Evolutionary conservation across 1,140 invertebrate genomes (phyloP), one percentile per base, ranked within the genome.

Genomic region (Tetragnatha versicolor): DNA sequence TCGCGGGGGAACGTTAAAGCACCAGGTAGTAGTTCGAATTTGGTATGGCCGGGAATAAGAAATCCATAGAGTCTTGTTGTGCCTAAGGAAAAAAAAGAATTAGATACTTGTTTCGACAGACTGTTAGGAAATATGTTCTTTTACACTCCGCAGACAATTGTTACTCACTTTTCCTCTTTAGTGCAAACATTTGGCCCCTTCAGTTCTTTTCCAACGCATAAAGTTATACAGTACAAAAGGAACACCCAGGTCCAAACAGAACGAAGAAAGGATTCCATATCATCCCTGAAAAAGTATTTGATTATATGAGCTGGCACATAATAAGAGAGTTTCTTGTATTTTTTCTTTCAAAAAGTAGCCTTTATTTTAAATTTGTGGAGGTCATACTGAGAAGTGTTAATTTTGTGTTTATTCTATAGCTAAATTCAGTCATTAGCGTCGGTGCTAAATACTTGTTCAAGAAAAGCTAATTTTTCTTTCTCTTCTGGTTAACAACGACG

Each of bases 1-100:
- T 42, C 73, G 51, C 0, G 73, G 73, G 66, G 73, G 73, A 42
- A 77, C 31, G 14, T 33, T 51, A 6, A 77, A 77, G 14, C 73
- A 77, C 73, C 73, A 77, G n/a, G 73, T 77, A 20, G 47, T 66
- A 29, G 73, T 77, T 45, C 73, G 27, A 29, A 77, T 55, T 42
- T 77, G 60, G 20, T 65, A 42, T 4, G 73, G 73, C 7, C 73
- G 60, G 33, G 73, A 39, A 31, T 77, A 77, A n/a, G 73, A 37
- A 3, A 65, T 66, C 60, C 42, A 66, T 27, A 65, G 0, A 0
- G 73, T 60, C n/a, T 53, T 49, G 61, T 77, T 66, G 29, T 20
- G 9, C 35, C 70, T 75, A 35, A 20, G 42, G 45, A 29, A 37
- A 33, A 20, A 12, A 47, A 47, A 20, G 42, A 17, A 47, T 47